A percentile compares a stretch with the other conserved stretches of the same genome.
Evolutionary conservation across 2,888 invertebrate genomes (phyloP).

Genomic region (Cephus spinipes): DNA sequence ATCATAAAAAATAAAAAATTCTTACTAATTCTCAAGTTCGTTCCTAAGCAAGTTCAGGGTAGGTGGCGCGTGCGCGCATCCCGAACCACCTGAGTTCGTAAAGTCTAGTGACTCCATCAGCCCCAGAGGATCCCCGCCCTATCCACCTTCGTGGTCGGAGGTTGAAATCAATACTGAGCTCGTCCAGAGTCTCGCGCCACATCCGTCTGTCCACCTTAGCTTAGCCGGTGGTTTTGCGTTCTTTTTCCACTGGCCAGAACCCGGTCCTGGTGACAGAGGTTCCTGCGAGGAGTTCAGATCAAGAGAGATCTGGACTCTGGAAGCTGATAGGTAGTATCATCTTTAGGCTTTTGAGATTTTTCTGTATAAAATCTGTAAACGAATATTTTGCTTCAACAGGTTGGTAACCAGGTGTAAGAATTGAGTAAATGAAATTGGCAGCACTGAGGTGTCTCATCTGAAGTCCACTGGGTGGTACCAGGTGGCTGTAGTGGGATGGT

Average conservation of each 20-base stretch:
- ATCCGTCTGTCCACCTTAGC: slow-evolving; percentile 22
- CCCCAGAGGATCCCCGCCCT: slow-evolving; percentile 36
- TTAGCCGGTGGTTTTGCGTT: slow-evolving; percentile 6
- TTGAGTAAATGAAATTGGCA: neutral
- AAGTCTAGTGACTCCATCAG: slow-evolving; percentile 46
- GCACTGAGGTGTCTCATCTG: neutral
- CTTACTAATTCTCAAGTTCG: neutral
- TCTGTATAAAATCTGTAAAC: neutral
- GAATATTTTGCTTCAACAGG: neutral
- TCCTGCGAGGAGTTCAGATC: neutral
- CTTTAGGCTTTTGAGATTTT: neutral
- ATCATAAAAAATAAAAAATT: neutral
- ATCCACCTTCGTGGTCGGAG: slow-evolving; percentile 50
- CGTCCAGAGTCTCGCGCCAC: slow-evolving; percentile 24
- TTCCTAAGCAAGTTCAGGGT: neutral
- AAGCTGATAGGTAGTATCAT: neutral
- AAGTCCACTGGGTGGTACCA: neutral
- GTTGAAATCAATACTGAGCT: slow-evolving; percentile 48
- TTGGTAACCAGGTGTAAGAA: neutral
- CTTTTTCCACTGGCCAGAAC: neutral
- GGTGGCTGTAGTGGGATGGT: neutral
- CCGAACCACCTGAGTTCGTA: slow-evolving; percentile 44
- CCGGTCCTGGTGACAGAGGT: neutral
- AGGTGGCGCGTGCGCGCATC: slow-evolving; percentile 8
- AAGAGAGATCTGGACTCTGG: neutral